Evolutionary conservation across 2,888 invertebrate genomes (phyloP).

Genomic region (Scrobipalpa costella): DNA sequence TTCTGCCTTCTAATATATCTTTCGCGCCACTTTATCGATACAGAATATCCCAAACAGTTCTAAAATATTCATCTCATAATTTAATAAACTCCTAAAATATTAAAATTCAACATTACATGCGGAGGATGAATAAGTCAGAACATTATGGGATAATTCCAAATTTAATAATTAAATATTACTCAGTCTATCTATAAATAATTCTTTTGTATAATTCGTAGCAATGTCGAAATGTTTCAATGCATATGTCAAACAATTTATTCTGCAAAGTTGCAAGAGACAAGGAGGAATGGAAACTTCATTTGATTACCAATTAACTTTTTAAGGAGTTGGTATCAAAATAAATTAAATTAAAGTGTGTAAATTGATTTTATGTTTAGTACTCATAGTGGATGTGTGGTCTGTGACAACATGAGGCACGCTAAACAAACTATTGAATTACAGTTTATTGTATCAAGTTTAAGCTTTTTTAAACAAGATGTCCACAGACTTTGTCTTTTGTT

Average conservation of each 20-base stretch:
- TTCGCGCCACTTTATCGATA: slow-evolving; percentile 10
- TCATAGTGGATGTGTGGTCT: too few relatives aligned
- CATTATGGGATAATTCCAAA: not conserved
- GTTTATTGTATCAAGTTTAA: too few relatives aligned
- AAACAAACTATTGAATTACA: too few relatives aligned
- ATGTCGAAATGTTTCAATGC: slow-evolving; percentile 50
- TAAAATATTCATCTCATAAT: not conserved
- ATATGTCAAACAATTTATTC: slow-evolving; percentile 34
- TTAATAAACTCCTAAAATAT: not conserved
- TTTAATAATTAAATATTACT: slow-evolving; percentile 60
- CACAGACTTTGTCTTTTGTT: too few relatives aligned
- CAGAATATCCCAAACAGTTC: not conserved
- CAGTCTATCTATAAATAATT: slow-evolving; percentile 68
- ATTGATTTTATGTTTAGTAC: too few relatives aligned
- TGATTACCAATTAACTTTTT: too few relatives aligned
- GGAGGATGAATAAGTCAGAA: slow-evolving; percentile 2
- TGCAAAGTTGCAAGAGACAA: not conserved
- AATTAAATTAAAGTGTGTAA: too few relatives aligned
- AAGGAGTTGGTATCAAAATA: too few relatives aligned
- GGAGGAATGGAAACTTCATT: slow-evolving; percentile 40
- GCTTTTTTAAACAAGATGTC: too few relatives aligned
- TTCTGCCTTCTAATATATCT: not conserved
- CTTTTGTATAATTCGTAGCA: slow-evolving; percentile 54
- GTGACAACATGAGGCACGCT: too few relatives aligned
- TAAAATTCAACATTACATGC: not conserved